Evolutionary conservation across 2,888 invertebrate genomes (phyloP), one percentile per base, ranked within the genome.

Genomic region (Drosophila mayaguana): DNA sequence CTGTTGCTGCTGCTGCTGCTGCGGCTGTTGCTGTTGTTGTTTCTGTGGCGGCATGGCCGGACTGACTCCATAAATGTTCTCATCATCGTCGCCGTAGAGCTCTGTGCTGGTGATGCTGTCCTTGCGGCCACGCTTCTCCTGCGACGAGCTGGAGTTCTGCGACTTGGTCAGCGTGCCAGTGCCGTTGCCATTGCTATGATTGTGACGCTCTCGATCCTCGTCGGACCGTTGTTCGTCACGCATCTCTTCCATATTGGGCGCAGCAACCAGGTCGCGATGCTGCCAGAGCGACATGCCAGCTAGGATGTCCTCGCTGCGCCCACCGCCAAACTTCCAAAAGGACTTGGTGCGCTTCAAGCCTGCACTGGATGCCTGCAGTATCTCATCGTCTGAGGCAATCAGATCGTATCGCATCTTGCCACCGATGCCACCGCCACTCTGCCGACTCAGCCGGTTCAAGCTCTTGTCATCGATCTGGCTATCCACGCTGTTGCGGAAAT

Each of bases 241-340:
- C 65, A 89, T 55, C 32, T 91, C 92, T 16, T 89, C 89, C 1
- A 91, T 51, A 70, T 91, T 91, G 18, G 91, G 90, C 0, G 92
- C 83, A 0, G 91, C 96, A 0, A 97, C 96, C 71, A 97, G 94
- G 81, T 97, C 97, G 40, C 97, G 94, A 91, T 97, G 97, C 89
- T 96, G 96, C 97, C 97, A 97, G 61, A 97, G 93, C 0, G 97
- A 95, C 97, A 97, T 97, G 0, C 97, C 97, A 87, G 97, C 97
- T 85, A 97, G 93, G 57, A 97, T 96, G 72, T 97, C 97, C 63
- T 95, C 95, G 3, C 96, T 95, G n/a, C 91, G 90, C 18, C 91
- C 91, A 11, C 89, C 87, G 25, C 97, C 95, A 85, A 97, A 97
- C 88, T 96, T 95, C 97, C 97, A 97, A 90, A 97, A 96, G 0